These are phyloP conservation scores for Delphinus delphis DNA, from an alignment of 2,113 vertebrate genomes.

Conservation along the genomic window DNA sequence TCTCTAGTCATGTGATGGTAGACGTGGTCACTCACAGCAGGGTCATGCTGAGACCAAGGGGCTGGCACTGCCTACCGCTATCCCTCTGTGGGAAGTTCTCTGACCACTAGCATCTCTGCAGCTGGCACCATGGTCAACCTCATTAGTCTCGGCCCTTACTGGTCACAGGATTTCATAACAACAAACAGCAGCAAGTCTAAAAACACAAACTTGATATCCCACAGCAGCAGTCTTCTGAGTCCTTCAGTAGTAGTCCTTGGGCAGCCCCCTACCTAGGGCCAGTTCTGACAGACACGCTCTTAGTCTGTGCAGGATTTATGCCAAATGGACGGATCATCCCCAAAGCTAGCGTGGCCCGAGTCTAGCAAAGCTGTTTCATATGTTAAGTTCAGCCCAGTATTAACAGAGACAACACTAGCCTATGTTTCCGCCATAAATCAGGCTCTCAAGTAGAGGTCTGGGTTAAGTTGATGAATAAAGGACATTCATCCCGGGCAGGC, in stretches of 20 bases:
- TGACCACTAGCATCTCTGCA: not conserved
- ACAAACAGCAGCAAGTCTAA: conserved; percentile 2
- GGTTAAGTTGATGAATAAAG: not conserved
- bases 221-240: not conserved
- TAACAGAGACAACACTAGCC: not conserved
- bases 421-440: not conserved
- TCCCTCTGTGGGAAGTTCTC: not conserved
- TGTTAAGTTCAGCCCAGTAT: conserved; percentile 4
- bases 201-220: conserved; percentile 32
- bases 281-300: not conserved
- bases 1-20: not conserved
- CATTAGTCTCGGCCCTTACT: not conserved
- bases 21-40: not conserved
- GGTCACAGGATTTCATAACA: conserved; percentile 29
- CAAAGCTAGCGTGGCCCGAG: not conserved
- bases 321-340: not conserved
- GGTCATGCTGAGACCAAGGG: not conserved
- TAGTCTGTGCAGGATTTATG: not conserved
- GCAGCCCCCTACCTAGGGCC: not conserved
- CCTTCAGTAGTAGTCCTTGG: not conserved
- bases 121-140: conserved; percentile 6
- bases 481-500: not conserved
- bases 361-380: conserved; percentile 31
- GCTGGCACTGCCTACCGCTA: not conserved
- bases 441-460: conserved; percentile 1